A percentile compares a stretch with the other conserved stretches of the same genome.
Evolutionary conservation across 30 jellyfish, hydroid and myxozoan species (phyloP).

Genomic region (Morbakka virulenta): DNA sequence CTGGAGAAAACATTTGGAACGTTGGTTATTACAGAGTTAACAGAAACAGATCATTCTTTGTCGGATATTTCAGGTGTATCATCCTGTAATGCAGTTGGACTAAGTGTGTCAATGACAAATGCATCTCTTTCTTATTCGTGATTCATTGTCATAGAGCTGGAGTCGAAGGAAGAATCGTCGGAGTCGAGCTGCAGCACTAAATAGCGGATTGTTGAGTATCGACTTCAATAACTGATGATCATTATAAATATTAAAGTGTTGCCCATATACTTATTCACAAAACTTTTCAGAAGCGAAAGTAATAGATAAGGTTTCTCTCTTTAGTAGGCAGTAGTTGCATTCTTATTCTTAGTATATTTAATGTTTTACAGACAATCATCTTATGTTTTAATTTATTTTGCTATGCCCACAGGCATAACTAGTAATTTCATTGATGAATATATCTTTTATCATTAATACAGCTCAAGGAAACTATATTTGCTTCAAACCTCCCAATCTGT

Average conservation of each 20-base stretch:
- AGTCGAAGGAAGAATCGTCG: neutral
- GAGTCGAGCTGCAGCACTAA: conserved; percentile 22
- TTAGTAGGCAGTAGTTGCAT: conserved; percentile 10
- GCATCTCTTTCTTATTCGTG: conserved; percentile 2
- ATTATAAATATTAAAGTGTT: neutral
- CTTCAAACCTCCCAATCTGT: conserved; percentile 9
- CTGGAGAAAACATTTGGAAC: neutral
- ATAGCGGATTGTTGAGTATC: neutral
- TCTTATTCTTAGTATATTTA: no score
- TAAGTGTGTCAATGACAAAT: conserved; percentile 13
- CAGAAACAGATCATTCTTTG: conserved; percentile 3
- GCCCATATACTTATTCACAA: conserved; percentile 27
- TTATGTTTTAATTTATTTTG: no score
- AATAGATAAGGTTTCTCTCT: conserved; percentile 14
- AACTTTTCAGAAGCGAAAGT: conserved; percentile 21
- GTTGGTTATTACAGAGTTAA: conserved; percentile 4
- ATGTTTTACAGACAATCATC: no score
- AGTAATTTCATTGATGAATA: neutral
- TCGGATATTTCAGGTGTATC: no score
- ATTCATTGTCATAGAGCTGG: neutral
- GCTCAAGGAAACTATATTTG: conserved; percentile 29
- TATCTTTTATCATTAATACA: conserved; percentile 39
- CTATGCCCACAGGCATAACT: conserved; percentile 50
- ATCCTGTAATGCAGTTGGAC: conserved; percentile 14
- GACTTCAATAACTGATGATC: conserved; percentile 1